phyloP scores from a whole-genome alignment of 2,113 vertebrate species.

The Bujurquina vittata region DNA sequence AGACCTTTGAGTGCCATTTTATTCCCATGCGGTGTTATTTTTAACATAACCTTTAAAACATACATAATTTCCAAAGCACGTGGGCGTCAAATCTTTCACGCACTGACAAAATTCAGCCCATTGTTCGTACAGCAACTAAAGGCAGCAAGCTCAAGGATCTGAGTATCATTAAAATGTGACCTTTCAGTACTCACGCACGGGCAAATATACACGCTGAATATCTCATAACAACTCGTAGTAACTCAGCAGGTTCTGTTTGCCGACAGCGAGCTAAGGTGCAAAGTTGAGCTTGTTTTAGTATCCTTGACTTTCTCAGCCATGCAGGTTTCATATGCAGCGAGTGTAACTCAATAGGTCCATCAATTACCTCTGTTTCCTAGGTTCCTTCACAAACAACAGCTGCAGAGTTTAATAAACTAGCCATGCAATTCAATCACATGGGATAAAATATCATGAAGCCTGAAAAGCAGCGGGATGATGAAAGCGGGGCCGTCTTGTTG shows the following conservation, averaged over 20 bases:
- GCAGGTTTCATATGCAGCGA: conserved; percentile 55
- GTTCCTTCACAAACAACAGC: conserved; percentile 82
- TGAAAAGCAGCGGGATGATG: conserved; percentile 62
- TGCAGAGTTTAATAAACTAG: conserved; percentile 75
- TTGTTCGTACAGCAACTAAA: neutral
- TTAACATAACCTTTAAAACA: conserved; percentile 8
- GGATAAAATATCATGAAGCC: conserved; percentile 59
- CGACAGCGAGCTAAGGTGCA: conserved; percentile 28
- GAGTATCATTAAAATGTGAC: conserved; percentile 56
- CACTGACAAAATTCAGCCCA: neutral
- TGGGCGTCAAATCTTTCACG: neutral
- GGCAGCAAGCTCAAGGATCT: conserved; percentile 14
- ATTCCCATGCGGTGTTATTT: neutral
- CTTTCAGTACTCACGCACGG: conserved; percentile 32
- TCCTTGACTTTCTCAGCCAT: conserved; percentile 56
- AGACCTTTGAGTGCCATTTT: neutral
- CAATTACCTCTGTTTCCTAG: conserved; percentile 78
- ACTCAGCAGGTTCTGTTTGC: conserved; percentile 27
- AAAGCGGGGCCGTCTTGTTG: conserved; percentile 50
- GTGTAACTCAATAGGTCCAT: conserved; percentile 73
- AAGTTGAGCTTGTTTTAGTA: conserved; percentile 48
- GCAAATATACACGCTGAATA: conserved; percentile 16
- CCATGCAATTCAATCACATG: conserved; percentile 60
- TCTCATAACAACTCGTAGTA: conserved; percentile 27
- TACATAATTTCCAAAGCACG: neutral